Evolutionary conservation across 2,888 invertebrate genomes (phyloP), one percentile per base, ranked within the genome.

Genomic region (Boloria selene): DNA sequence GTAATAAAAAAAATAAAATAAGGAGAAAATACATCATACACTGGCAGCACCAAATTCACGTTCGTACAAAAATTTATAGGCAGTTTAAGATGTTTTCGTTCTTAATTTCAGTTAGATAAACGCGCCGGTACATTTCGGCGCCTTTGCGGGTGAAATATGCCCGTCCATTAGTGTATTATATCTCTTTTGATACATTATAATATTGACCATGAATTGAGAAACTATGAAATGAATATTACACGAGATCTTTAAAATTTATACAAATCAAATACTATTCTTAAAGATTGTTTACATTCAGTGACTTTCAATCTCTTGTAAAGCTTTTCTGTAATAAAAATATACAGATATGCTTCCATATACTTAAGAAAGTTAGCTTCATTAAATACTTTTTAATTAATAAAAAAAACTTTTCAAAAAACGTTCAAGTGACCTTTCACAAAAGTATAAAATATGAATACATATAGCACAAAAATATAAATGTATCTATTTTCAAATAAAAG

Each of bases 21-120:
- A 38, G 31, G 31, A 52, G 70, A 68, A 63, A 66, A 68, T 70
- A 66, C 26, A 56, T 38, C 50, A 56, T 49, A 38, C 61, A 45
- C 78, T 86, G 83, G 85, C 85, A 88, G 85, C 87, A 82, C 85
- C 70, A 72, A 66, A 74, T 79, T 80, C 83, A 80, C 83, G 82
- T 81, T 81, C 81, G 77, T 78, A 78, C 80, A 83, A 82, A 82
- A 83, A 87, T 84, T 80, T 84, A 85, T 82, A 79, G 77, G 77
- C 77, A 86, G 83, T 88, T 88, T 87, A 87, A 89, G 88, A 89
- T 88, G 84, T 86, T 87, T 87, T 83, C 84, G 81, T 87, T 85
- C 87, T 88, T 89, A 89, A 90, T 90, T 89, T 86, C 86, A 81
- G 85, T 85, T 81, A 86, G 87, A 90, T 84, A 85, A 85, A 89